A percentile compares a stretch with the other conserved stretches of the same genome.
Evolutionary conservation across 2,888 invertebrate genomes (phyloP).

Genomic region (Ennomos fuscantarius): DNA sequence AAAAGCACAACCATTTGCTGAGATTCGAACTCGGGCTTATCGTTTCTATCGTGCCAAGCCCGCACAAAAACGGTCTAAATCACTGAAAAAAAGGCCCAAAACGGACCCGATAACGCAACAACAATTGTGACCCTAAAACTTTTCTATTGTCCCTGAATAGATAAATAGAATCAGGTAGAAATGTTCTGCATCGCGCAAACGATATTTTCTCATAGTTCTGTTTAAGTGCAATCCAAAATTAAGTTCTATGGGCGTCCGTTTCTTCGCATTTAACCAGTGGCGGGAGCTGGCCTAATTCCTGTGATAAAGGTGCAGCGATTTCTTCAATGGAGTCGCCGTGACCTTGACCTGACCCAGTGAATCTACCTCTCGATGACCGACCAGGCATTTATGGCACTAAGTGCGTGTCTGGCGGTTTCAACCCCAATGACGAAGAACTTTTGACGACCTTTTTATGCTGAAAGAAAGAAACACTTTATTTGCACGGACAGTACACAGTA

Average conservation of each 20-base stretch:
- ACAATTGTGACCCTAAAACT: slow-evolving; percentile 52
- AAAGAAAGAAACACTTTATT: too few relatives aligned
- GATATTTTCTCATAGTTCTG: slow-evolving; percentile 53
- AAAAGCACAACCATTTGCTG: slow-evolving; percentile 19
- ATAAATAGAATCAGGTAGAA: slow-evolving; percentile 64
- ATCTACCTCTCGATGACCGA: slow-evolving; percentile 68
- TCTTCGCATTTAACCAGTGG: slow-evolving; percentile 74
- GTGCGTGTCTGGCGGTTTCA: slow-evolving; percentile 64
- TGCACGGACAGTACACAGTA: too few relatives aligned
- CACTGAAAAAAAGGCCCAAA: slow-evolving; percentile 21
- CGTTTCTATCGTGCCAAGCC: slow-evolving; percentile 1
- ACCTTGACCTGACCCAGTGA: slow-evolving; percentile 53
- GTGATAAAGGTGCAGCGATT: slow-evolving; percentile 17
- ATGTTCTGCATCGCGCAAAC: slow-evolving; percentile 62
- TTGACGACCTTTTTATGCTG: slow-evolving; percentile 77
- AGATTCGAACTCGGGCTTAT: slow-evolving; percentile 26
- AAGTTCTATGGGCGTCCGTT: slow-evolving; percentile 64
- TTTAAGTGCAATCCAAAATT: slow-evolving; percentile 41
- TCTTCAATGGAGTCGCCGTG: slow-evolving; percentile 40
- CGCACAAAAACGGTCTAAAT: slow-evolving; percentile 2
- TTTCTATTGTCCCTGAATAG: slow-evolving; percentile 53
- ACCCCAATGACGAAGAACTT: slow-evolving; percentile 68
- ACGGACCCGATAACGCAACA: slow-evolving; percentile 29
- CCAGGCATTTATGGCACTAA: slow-evolving; percentile 66
- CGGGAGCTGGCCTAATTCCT: slow-evolving; percentile 67